phyloP scores from a whole-genome alignment of 2,113 vertebrate species.

The Ariopsis seemanni region DNA sequence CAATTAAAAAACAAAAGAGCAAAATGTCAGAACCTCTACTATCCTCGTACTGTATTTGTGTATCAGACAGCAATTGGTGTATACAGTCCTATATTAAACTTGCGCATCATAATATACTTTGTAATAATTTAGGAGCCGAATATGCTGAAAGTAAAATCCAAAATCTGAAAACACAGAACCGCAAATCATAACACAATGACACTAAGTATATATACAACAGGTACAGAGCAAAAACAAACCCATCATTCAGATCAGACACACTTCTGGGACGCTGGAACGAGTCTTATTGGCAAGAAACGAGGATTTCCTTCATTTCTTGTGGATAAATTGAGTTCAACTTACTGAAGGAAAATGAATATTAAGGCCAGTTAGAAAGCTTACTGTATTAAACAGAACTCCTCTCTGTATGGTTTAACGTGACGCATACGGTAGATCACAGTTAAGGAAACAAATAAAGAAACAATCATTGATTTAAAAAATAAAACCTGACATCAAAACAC shows the following conservation, averaged over 20 bases:
- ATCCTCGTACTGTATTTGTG: not conserved
- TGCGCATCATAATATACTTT: not conserved
- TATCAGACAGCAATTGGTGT: not conserved
- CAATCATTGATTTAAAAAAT: not conserved
- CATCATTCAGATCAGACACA: not conserved
- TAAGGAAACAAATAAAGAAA: slow-evolving; percentile 38
- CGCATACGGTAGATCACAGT: not conserved
- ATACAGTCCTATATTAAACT: not conserved
- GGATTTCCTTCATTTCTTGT: slow-evolving; percentile 12
- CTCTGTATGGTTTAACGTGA: not conserved
- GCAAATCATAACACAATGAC: slow-evolving; percentile 68
- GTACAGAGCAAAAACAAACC: slow-evolving; percentile 11
- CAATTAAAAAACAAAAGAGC: not conserved
- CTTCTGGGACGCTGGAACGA: not conserved
- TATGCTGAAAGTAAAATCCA: slow-evolving; percentile 4
- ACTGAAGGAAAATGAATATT: not conserved
- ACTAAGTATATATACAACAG: slow-evolving; percentile 76
- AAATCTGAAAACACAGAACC: slow-evolving; percentile 58
- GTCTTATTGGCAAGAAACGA: not conserved
- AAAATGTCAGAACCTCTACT: not conserved
- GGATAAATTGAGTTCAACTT: not conserved
- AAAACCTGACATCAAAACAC: not conserved
- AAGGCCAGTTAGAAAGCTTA: not conserved
- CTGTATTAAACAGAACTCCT: not conserved
- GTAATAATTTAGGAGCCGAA: slow-evolving; percentile 82